Base-by-base conservation (phyloP, 2,113 vertebrate species). In the Aphelocoma coerulescens region DNA sequence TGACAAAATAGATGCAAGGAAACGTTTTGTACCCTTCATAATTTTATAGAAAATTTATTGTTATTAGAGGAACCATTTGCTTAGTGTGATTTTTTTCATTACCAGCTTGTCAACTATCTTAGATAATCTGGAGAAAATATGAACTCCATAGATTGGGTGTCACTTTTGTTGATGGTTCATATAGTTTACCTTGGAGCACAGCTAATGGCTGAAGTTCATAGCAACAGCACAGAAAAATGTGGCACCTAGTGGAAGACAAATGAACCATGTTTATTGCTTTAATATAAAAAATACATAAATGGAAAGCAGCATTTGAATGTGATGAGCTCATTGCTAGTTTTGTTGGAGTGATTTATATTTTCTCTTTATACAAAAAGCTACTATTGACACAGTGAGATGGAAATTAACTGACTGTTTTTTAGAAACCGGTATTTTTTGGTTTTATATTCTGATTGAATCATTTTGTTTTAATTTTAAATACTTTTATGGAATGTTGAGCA, bases 1-100 rank as follows among this genome's bases (percentile, higher is more conserved):
- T 99, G 98, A 98, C 99, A 98, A 99, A 99, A 99, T 99, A 99
- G 99, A 99, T 99, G 98, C 99, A 98, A 99, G 99, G 99, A 99
- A 99, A 98, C 98, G 28, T 98, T 99, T 98, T 98, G 98, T 99
- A 98, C 98, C 98, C 98, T 98, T 99, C 98, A 99, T 99, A 99
- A 99, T 99, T 99, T 99, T 99, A 98, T 98, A 99, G 98, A 98
- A 99, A 99, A 99, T 99, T 99, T 99, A 99, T 99, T 99, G 98
- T 99, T 99, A 99, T 99, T 99, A 99, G 99, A 99, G 98, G 98
- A 99, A 98, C 99, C 99, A 99, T 99, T 99, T 99, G 99, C 99
- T 99, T 99, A 99, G 99, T 99, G 99, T 99, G 99, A 99, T 99
- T 99, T 99, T 98, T 99, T 99, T 99, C 99, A 99, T 99, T 99